Evolutionary conservation across 2,797 vertebrate genomes (phyloP), one percentile per base, ranked within the genome.

Genomic region (Jordanella pulchra): DNA sequence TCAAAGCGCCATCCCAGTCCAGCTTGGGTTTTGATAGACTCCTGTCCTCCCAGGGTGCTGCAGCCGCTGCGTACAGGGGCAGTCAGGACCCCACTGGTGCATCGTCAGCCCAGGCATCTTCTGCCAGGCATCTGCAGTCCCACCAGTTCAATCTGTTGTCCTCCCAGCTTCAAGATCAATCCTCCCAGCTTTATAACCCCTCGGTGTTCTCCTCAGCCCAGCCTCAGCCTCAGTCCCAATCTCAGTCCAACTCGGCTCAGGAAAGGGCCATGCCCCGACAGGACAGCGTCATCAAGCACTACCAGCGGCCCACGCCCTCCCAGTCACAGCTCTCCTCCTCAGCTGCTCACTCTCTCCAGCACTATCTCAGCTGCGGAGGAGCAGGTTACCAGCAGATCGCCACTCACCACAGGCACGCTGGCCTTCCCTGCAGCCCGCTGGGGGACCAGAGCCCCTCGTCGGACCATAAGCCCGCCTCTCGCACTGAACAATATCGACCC

Each of bases 271-370:
- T 97, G n/a, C 96, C 96, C 14, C 92, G 97, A 23, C 97, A 97
- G 89, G 97, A 98, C 93, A 97, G 96, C 0, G 97, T 98, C 63
- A 98, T 98, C 77, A 98, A 98, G 90, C 96, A 98, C 94, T 98
- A 97, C 93, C 97, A 98, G 92, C 93, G 96, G 65, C 96, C 97
- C 0, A 95, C 94, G 10, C 95, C 95, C 1, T 89, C 96, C 4
- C 97, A 97, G 81, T 91, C 96, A 0, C 94, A 96, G 3, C 92
- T 96, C 1, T 94, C 96, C 0, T 94, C 96, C 21, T 95, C 96
- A n/a, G 93, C 95, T 1, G 93, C 96, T 50, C 96, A 97, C 73
- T 94, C 96, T 65, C 94, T 98, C 13, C 97, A 98, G 95, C 97
- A 98, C 81, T 98, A 97, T 86, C 93, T 98, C 82, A 97, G 97